These are phyloP conservation scores for Nymphicus hollandicus DNA, from an alignment of 2,113 vertebrate species.

Conservation along the genomic window DNA sequence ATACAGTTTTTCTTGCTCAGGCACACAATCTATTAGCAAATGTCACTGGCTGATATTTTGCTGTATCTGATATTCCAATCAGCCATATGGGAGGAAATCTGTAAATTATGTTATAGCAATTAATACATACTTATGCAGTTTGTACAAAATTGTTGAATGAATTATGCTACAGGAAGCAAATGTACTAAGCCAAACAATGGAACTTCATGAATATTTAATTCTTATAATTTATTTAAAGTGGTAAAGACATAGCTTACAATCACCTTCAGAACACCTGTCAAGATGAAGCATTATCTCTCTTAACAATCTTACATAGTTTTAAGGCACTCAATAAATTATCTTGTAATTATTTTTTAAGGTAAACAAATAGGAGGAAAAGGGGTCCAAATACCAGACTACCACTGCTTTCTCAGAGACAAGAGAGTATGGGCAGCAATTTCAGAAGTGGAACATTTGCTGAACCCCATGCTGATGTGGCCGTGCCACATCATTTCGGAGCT, in stretches of 20 bases:
- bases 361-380: not conserved
- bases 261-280: constrained; percentile 53
- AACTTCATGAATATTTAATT: constrained; percentile 56
- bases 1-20: not conserved
- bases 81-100: constrained; percentile 22
- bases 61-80: not conserved
- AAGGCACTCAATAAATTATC: constrained; percentile 7
- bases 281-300: constrained; percentile 7
- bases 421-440: fast-evolving
- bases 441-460: fast-evolving
- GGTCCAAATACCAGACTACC: not conserved
- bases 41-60: not conserved
- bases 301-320: not conserved
- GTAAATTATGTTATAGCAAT: constrained; percentile 20
- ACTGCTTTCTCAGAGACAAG: not conserved
- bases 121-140: constrained; percentile 18
- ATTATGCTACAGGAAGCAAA: constrained; percentile 47
- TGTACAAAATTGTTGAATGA: constrained; percentile 50
- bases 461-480: fast-evolving
- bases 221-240: constrained; percentile 33
- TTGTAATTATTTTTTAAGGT: constrained; percentile 24
- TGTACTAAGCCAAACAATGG: constrained; percentile 42
- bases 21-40: not conserved
- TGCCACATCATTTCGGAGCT: not conserved
- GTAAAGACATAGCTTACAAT: not conserved